Evolutionary conservation across 2,888 invertebrate species (phyloP).

Genomic region (Aspidapion aeneum): DNA sequence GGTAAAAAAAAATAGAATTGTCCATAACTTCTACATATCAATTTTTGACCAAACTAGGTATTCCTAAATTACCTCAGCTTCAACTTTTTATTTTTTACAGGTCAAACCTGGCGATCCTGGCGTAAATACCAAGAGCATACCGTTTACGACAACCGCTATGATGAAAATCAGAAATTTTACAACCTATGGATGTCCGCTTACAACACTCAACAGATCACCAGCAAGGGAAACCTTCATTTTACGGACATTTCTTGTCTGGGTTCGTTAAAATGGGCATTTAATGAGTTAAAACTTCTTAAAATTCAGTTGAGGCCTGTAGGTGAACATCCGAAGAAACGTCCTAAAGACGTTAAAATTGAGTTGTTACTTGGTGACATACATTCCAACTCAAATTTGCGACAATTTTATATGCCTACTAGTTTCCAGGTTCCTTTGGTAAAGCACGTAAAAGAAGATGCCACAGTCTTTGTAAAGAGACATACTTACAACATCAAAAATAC

Average conservation of each 20-base stretch:
- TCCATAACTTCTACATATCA: too few species aligned
- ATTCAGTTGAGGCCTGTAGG: constrained; percentile 47
- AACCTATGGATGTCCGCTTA: constrained; percentile 33
- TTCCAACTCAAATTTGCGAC: constrained; percentile 45
- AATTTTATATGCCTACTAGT: constrained; percentile 51
- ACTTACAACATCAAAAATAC: constrained; percentile 37
- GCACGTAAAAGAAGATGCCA: constrained; percentile 34
- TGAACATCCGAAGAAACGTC: constrained; percentile 21
- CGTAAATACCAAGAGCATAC: constrained; percentile 41
- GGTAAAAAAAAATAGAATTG: background rate
- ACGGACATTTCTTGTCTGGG: constrained; percentile 49
- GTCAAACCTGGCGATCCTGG: constrained; percentile 41
- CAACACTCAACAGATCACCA: constrained; percentile 30
- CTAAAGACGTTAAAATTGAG: constrained; percentile 41
- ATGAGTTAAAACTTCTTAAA: constrained; percentile 54
- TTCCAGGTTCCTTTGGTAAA: constrained; percentile 53
- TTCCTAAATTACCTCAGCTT: too few species aligned
- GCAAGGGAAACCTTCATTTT: constrained; percentile 32
- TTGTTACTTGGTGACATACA: constrained; percentile 55
- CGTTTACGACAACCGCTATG: constrained; percentile 37
- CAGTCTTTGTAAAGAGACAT: constrained; percentile 32
- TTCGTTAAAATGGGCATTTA: constrained; percentile 51
- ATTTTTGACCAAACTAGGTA: too few species aligned
- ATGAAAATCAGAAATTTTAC: constrained; percentile 31
- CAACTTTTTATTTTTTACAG: constrained; percentile 32